Evolutionary conservation across 2,113 vertebrate genomes (phyloP).

Genomic region (Ictalurus punctatus): DNA sequence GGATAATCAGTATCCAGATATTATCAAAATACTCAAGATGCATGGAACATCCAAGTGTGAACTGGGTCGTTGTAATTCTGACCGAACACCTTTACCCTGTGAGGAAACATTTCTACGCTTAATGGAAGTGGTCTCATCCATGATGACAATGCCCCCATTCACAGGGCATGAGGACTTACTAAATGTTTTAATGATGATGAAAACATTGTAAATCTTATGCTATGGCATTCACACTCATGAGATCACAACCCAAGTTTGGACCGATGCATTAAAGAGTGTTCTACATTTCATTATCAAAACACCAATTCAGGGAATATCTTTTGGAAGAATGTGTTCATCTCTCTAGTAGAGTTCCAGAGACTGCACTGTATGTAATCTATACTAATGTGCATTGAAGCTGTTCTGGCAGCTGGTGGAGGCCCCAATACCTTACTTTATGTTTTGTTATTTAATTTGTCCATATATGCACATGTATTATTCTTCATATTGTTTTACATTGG

Average conservation of each 20-base stretch:
- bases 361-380: background rate
- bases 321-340: background rate
- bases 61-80: background rate
- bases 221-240: background rate
- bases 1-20: background rate
- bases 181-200: background rate
- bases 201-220: background rate
- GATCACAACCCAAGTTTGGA: background rate
- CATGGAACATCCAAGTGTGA: background rate
- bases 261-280: background rate
- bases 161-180: background rate
- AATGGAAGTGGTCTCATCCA: background rate
- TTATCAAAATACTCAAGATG: background rate
- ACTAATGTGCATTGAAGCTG: background rate
- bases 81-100: background rate
- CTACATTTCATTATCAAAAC: background rate
- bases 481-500: background rate
- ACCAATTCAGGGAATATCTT: background rate
- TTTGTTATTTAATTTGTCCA: background rate
- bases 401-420: background rate
- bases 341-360: background rate
- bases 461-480: background rate
- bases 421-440: background rate
- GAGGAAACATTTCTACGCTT: background rate
- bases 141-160: background rate